phyloP scores from a whole-genome alignment of 2,113 vertebrate species.

The human region GRCh38 chr3:37919001-37919500 shows the following conservation, averaged over 20 bases:
- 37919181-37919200: background rate
- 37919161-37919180: background rate
- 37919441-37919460: conserved; percentile 48
- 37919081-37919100: no score
- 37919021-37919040: background rate
- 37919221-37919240: background rate
- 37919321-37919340: background rate
- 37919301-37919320: background rate
- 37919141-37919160: background rate
- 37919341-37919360: background rate
- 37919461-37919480: conserved; percentile 65
- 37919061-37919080: background rate
- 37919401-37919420: conserved; percentile 44
- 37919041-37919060: background rate
- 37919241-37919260: background rate
- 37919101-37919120: background rate
- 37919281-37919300: background rate
- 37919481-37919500: conserved; percentile 66
- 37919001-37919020: background rate
- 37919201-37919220: background rate
- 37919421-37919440: conserved; percentile 1
- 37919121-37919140: background rate
- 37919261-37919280: background rate
- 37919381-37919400: conserved; percentile 24
- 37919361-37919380: background rate